Evolutionary conservation across 2,797 vertebrate species (phyloP).

Genomic region (Morus bassanus): DNA sequence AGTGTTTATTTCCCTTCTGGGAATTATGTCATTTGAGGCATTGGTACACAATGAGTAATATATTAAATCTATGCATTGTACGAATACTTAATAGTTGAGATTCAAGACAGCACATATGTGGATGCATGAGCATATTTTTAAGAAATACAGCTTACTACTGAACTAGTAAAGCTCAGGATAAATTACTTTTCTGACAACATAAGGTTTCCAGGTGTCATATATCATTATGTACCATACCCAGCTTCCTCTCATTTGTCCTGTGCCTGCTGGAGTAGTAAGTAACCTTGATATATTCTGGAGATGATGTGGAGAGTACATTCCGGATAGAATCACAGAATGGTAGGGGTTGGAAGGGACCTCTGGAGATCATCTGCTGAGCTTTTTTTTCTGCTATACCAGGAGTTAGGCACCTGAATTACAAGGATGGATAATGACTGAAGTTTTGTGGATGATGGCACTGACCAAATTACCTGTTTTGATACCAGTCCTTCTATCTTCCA

Average conservation of each 20-base stretch:
- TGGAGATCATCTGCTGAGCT: not conserved
- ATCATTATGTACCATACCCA: not conserved
- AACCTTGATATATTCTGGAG: not conserved
- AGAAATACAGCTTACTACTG: not conserved
- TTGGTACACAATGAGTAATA: not conserved
- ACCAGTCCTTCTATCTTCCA: not conserved
- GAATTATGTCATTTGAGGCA: not conserved
- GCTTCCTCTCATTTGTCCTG: not conserved
- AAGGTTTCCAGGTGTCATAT: not conserved
- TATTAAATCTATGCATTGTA: not conserved
- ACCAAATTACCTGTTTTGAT: not conserved
- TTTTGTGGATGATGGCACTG: not conserved
- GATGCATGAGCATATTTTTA: not conserved
- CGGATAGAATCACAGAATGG: no score
- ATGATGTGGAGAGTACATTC: not conserved
- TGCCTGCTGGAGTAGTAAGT: not conserved
- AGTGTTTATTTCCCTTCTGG: not conserved
- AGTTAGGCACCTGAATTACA: not conserved
- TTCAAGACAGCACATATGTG: not conserved
- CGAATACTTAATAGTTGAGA: not conserved
- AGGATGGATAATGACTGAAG: not conserved
- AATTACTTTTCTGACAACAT: not conserved
- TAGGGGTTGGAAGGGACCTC: no score
- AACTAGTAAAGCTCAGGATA: not conserved
- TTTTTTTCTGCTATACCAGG: not conserved